A percentile compares a stretch with the other conserved stretches of the same genome.
phyloP scores from a whole-genome alignment of 1,140 invertebrate species.

The Cherax quadricarinatus region DNA sequence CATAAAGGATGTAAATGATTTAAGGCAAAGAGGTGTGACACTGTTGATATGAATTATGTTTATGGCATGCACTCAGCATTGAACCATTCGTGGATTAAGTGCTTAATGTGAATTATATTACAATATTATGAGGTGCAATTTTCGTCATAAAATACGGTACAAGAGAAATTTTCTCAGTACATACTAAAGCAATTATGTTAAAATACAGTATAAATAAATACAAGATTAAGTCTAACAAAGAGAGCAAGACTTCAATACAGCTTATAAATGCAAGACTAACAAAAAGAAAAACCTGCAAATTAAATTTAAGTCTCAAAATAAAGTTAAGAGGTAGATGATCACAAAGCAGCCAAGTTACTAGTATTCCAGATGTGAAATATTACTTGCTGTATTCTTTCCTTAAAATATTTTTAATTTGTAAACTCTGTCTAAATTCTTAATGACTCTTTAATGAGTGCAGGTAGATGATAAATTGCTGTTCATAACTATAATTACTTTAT shows the following conservation, averaged over 20 bases:
- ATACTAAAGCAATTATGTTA: background rate
- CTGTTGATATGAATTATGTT: background rate
- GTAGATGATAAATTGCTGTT: constrained; percentile 1
- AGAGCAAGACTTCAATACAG: background rate
- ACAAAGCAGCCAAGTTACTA: background rate
- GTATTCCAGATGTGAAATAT: background rate
- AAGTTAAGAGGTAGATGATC: background rate
- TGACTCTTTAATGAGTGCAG: constrained; percentile 2
- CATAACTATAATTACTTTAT: background rate
- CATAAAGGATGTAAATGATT: background rate
- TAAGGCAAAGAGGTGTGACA: background rate
- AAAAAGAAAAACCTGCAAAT: background rate
- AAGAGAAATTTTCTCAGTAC: background rate
- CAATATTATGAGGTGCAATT: background rate
- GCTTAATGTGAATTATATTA: too few species aligned
- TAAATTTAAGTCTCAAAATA: background rate
- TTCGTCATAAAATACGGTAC: background rate
- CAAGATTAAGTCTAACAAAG: background rate
- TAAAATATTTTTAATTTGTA: background rate
- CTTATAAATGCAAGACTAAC: background rate
- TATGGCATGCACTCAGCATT: background rate
- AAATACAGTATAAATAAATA: background rate
- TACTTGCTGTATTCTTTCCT: background rate
- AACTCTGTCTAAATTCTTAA: background rate
- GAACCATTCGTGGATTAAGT: too few species aligned